Conservation (phyloP, 2,797 vertebrate species). For the Parambassis ranga region DNA sequence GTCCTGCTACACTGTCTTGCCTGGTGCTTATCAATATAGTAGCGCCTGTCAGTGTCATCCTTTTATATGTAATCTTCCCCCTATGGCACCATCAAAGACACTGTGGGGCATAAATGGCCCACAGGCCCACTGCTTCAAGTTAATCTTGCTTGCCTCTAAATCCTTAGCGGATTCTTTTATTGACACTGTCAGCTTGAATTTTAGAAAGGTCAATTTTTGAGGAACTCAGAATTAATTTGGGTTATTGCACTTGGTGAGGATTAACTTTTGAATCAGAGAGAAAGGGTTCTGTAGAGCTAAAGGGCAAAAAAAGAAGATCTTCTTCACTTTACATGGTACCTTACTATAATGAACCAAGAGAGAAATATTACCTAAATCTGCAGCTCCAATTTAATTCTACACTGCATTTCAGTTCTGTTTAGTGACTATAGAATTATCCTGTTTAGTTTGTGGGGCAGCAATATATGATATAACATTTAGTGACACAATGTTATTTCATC, state of each 20-base stretch:
- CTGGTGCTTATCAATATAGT: constrained; percentile 42
- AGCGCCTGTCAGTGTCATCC: constrained; percentile 35
- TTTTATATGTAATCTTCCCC: constrained; percentile 36
- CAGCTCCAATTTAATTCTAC: no score
- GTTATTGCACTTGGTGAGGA: not conserved
- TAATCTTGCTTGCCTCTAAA: constrained; percentile 8
- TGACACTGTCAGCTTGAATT: not conserved
- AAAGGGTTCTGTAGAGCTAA: not conserved
- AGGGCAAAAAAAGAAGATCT: not conserved
- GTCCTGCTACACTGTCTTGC: constrained; percentile 23
- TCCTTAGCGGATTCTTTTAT: not conserved
- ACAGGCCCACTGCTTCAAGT: not conserved
- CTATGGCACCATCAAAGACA: constrained; percentile 32
- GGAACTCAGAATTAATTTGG: not conserved
- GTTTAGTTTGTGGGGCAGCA: no score
- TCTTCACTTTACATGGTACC: no score
- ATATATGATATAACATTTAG: no score
- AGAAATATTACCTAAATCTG: not conserved
- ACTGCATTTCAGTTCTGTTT: no score
- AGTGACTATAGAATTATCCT: no score
- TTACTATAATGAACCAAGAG: not conserved
- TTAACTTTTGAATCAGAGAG: not conserved
- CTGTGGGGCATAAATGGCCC: not conserved
- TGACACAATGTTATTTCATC: no score
- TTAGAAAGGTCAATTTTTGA: constrained; percentile 3